phyloP scores from a whole-genome alignment of 2,888 invertebrate species.

The Troides helena region DNA sequence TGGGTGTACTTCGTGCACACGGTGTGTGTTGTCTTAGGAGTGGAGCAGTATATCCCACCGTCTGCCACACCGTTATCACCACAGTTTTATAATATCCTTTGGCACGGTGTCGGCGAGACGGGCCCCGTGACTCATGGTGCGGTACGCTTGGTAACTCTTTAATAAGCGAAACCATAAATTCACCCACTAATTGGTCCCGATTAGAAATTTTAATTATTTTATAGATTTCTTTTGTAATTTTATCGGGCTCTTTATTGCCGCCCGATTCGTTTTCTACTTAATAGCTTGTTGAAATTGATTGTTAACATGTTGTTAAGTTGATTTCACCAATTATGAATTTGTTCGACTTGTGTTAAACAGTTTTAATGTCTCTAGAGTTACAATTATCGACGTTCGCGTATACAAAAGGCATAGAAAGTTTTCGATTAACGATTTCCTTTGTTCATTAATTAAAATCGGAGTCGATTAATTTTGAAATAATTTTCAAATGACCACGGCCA shows the following conservation, averaged over 20 bases:
- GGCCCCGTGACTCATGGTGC: conserved; percentile 30
- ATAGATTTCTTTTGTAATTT: conserved; percentile 78
- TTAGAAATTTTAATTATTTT: conserved; percentile 76
- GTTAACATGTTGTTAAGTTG: conserved; percentile 68
- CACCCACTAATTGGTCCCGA: conserved; percentile 69
- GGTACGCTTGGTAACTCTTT: conserved; percentile 36
- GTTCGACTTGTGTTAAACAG: conserved; percentile 42
- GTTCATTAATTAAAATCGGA: conserved; percentile 1
- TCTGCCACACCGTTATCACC: no score
- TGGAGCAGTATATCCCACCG: no score
- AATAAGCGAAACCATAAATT: conserved; percentile 70
- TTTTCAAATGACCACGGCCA: background rate
- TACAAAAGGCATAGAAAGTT: conserved; percentile 25
- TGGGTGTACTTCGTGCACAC: no score
- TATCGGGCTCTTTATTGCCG: conserved; percentile 69
- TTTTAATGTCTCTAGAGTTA: conserved; percentile 33
- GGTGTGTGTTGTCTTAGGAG: no score
- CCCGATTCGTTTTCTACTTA: conserved; percentile 68
- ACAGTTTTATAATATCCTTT: background rate
- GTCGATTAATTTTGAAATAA: conserved; percentile 1
- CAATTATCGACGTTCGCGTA: conserved; percentile 28
- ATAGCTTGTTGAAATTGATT: conserved; percentile 72
- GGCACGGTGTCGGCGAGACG: conserved; percentile 11
- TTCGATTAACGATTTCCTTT: conserved; percentile 15
- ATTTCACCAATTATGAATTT: conserved; percentile 66